Percentiles rank a stretch among this genome's conserved stretches.
These are phyloP conservation scores for Chaenocephalus aceratus DNA, from an alignment of 2,113 vertebrate species.

Conservation along the genomic window DNA sequence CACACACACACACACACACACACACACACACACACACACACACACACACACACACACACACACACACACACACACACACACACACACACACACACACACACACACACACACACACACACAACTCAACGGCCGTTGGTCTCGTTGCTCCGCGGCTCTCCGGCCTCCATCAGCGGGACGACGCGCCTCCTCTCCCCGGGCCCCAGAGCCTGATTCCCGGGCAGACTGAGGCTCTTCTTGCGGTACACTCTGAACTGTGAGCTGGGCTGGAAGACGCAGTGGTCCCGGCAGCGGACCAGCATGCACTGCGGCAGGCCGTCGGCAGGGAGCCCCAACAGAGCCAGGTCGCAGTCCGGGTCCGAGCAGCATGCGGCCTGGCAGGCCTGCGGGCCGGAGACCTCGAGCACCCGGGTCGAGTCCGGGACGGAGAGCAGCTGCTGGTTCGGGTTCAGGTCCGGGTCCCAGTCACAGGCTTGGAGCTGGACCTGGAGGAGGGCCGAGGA, in stretches of 20 bases:
- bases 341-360: slow-evolving; percentile 41
- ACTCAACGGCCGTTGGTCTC: no score
- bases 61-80: no score
- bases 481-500: slow-evolving; percentile 6
- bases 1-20: no score
- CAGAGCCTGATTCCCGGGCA: background rate
- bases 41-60: no score
- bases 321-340: slow-evolving; percentile 53
- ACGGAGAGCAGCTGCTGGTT: slow-evolving; percentile 17
- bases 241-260: slow-evolving; percentile 35
- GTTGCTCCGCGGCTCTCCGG: no score
- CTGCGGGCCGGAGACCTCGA: background rate
- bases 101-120: no score
- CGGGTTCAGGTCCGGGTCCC: slow-evolving; percentile 17
- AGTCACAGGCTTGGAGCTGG: slow-evolving; percentile 38
- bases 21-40: no score
- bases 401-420: background rate
- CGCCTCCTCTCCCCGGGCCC: background rate
- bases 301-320: slow-evolving; percentile 56
- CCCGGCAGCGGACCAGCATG: slow-evolving; percentile 56
- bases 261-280: slow-evolving; percentile 44
- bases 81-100: no score
- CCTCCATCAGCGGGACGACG: no score
- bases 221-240: background rate
- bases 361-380: slow-evolving; percentile 69